phyloP scores from a whole-genome alignment of 2,888 invertebrate genomes.

The Pelosia muscerda region DNA sequence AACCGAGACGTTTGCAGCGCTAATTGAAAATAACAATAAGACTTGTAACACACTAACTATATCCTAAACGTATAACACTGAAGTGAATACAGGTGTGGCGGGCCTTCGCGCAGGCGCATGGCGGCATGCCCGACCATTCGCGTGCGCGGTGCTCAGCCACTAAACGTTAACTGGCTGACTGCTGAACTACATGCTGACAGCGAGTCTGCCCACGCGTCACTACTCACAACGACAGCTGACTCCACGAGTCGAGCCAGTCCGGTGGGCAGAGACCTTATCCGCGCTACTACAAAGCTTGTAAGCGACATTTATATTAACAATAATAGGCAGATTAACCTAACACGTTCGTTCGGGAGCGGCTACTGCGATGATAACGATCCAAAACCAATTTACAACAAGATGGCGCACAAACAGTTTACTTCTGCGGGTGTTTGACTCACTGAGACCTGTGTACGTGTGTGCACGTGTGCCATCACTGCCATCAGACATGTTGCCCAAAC shows the following conservation, averaged over 20 bases:
- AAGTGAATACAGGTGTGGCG: background rate
- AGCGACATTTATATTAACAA: constrained; percentile 18
- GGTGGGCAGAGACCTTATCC: constrained; percentile 16
- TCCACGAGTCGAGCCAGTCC: background rate
- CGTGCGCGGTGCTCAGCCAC: too few species aligned
- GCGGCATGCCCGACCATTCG: too few species aligned
- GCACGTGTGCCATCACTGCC: constrained; percentile 5
- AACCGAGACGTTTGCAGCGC: constrained; percentile 14
- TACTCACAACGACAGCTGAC: background rate
- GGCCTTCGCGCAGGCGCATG: too few species aligned
- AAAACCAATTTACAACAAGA: constrained; percentile 22
- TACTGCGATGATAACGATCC: constrained; percentile 11
- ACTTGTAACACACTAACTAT: constrained; percentile 16
- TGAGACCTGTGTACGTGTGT: background rate
- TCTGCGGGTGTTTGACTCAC: constrained; percentile 8
- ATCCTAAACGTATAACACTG: background rate
- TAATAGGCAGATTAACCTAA: constrained; percentile 1
- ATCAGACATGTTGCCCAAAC: constrained; percentile 12
- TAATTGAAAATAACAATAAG: background rate
- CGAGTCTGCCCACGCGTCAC: background rate
- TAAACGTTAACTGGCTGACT: background rate
- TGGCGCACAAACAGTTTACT: constrained; percentile 11
- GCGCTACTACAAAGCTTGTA: constrained; percentile 15
- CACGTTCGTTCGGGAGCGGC: constrained; percentile 8
- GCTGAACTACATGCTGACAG: constrained; percentile 4